A percentile compares a stretch with the other conserved stretches of the same genome.
Evolutionary conservation across 2,113 vertebrate genomes (phyloP).

Genomic region (Chamaea fasciata): DNA sequence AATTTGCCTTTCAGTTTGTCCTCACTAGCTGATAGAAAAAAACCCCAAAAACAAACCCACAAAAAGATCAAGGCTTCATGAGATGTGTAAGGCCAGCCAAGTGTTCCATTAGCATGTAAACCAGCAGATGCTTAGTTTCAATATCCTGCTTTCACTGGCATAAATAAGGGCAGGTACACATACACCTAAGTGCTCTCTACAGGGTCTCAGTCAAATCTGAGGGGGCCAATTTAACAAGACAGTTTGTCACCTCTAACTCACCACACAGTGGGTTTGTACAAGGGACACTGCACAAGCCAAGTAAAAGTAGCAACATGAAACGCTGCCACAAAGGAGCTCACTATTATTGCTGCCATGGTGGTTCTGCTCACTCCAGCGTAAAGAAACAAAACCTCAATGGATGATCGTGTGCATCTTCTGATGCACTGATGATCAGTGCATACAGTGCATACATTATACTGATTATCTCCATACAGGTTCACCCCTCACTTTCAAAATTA

Average conservation of each 20-base stretch:
- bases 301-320: constrained; percentile 9
- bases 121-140: not conserved
- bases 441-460: too few relatives aligned
- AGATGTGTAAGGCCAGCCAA: not conserved
- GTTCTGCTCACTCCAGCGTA: not conserved
- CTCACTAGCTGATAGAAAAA: not conserved
- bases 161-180: constrained; percentile 40
- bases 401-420: not conserved
- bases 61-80: not conserved
- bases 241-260: constrained; percentile 20
- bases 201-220: constrained; percentile 36
- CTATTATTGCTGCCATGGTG: not conserved
- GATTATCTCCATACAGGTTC: not conserved
- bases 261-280: constrained; percentile 13
- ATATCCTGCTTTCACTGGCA: not conserved
- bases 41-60: not conserved
- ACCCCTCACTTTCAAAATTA: not conserved
- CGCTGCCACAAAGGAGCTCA: not conserved
- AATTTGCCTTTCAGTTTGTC: not conserved
- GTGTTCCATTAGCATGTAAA: not conserved
- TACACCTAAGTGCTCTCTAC: not conserved
- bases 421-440: too few relatives aligned
- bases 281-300: constrained; percentile 13
- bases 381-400: not conserved
- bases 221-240: constrained; percentile 26